phyloP scores from a whole-genome alignment of 1,140 invertebrate species.

The Pseudoatta argentina region DNA sequence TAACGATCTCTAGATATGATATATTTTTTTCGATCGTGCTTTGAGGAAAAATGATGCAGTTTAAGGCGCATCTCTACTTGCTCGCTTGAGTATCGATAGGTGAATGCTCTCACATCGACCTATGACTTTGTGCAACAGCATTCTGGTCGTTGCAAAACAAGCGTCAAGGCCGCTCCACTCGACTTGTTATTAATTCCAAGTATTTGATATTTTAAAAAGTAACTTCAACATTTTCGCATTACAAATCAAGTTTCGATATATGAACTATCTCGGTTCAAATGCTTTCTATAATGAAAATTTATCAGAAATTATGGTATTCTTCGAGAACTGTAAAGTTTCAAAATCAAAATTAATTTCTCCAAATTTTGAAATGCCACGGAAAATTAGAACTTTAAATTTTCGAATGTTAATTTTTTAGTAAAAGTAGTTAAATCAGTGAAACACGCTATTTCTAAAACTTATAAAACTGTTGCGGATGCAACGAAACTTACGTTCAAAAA shows the following conservation, averaged over 20 bases:
- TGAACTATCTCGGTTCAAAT: no score
- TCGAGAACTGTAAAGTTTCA: no score
- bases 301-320: no score
- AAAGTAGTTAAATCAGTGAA: no score
- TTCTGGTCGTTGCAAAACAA: not conserved
- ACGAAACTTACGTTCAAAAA: no score
- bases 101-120: conserved; percentile 1
- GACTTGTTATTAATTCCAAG: not conserved
- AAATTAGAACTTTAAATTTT: no score
- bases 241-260: not conserved
- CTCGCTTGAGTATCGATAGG: not conserved
- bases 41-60: not conserved
- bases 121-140: not conserved
- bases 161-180: not conserved
- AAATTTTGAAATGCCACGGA: no score
- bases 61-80: not conserved
- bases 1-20: not conserved
- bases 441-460: no score
- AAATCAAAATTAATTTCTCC: no score
- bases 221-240: not conserved
- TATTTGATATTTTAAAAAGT: not conserved
- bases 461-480: no score
- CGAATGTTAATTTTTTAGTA: no score
- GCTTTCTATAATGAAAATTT: no score
- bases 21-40: not conserved